Evolutionary conservation across 30 jellyfish, hydroid and myxozoan species (phyloP).

Genomic region (Turritopsis rubra): DNA sequence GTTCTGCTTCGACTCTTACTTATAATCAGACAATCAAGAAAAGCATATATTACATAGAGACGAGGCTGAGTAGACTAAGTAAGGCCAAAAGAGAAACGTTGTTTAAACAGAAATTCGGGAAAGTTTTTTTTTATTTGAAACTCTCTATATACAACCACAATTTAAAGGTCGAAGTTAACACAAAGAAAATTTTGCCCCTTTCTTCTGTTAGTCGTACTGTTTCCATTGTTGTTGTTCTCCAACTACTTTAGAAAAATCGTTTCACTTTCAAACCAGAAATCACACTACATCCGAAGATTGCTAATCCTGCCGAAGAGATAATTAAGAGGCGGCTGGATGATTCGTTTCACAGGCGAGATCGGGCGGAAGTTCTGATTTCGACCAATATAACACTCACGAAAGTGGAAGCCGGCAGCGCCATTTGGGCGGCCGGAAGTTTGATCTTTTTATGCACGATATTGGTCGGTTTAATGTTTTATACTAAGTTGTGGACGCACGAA

Average conservation of each 20-base stretch:
- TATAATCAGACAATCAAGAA: too few relatives aligned
- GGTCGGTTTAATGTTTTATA: conserved; percentile 37
- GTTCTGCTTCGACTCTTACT: too few relatives aligned
- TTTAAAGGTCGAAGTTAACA: too few relatives aligned
- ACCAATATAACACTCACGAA: conserved; percentile 4
- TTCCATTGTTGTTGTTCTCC: too few relatives aligned
- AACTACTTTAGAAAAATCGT: conserved; percentile 40
- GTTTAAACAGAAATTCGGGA: too few relatives aligned
- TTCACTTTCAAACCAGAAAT: neutral
- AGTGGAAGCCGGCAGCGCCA: conserved; percentile 55
- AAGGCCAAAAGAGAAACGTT: too few relatives aligned
- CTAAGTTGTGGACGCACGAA: conserved; percentile 43
- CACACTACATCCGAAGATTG: neutral
- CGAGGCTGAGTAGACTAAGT: too few relatives aligned
- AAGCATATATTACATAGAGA: too few relatives aligned
- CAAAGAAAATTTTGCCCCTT: too few relatives aligned
- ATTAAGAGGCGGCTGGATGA: neutral
- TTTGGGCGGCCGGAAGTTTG: conserved; percentile 61
- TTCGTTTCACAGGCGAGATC: neutral
- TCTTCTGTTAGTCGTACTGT: too few relatives aligned
- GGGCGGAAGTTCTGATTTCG: neutral
- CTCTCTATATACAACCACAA: too few relatives aligned
- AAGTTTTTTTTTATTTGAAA: too few relatives aligned
- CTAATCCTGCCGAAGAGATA: neutral
- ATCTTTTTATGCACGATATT: conserved; percentile 48